Evolutionary conservation across 2,888 invertebrate species (phyloP), one percentile per base, ranked within the genome.

Genomic region (Seladonia tumulorum): DNA sequence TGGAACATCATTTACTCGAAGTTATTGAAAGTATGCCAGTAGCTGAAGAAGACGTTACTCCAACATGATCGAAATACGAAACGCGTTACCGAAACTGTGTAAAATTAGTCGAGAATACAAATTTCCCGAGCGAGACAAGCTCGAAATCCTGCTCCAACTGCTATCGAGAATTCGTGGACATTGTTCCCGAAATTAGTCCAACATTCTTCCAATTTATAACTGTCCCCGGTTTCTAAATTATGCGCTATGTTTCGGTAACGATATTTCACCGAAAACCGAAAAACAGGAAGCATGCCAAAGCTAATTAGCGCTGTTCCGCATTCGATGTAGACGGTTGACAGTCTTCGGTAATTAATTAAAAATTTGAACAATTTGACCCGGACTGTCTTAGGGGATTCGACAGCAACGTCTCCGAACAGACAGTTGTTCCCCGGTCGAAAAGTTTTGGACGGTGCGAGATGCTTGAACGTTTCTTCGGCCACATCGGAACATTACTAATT

Each of bases 401-500:
- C n/a, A 57, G 22, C 53, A n/a, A 57, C n/a, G n/a, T 53, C 10
- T 57, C 57, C 12, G 12, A n/a, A 12, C n/a, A 5, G n/a, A 57
- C n/a, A 25, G n/a, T n/a, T 57, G 4, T 57, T n/a, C n/a, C n/a
- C 5, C 57, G 53, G 53, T 10, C 22, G 22, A 53, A 53, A 57
- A 57, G n/a, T n/a, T 57, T 57, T 57, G 22, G 57, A n/a, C 57
- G 12, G 45, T 35, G 47, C 49, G 29, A 18, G 29, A 29, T 25
- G 49, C 42, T 79, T 72, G n/a, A 45, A 5, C 78, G 35, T 70
- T 39, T n/a, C 47, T 71, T 16, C 39, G 47, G 25, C 8, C 35
- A 25, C 53, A 25, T 25, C 45, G 82, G 39, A 80, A 74, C 57
- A 39, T 71, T 35, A 63, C 63, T 76, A 81, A 82, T 83, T 82